Percentiles rank a stretch among this genome's conserved stretches.
phyloP scores from a whole-genome alignment of 2,888 invertebrate species.

The Pyralis farinalis region DNA sequence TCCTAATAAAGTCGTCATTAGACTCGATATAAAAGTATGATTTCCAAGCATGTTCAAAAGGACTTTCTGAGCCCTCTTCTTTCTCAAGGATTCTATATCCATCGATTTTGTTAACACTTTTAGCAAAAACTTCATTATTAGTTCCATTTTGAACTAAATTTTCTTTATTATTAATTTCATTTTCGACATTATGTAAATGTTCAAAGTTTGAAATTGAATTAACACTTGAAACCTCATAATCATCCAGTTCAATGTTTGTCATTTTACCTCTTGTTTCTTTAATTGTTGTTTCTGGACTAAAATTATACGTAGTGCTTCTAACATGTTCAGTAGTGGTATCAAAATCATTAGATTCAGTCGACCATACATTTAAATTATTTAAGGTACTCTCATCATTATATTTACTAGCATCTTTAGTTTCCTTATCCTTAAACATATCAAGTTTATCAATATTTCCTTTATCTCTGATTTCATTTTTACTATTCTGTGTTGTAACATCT shows the following conservation, averaged over 20 bases:
- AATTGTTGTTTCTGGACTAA: conserved; percentile 27
- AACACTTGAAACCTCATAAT: background rate
- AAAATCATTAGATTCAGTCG: no score
- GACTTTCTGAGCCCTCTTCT: background rate
- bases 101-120: conserved; percentile 10
- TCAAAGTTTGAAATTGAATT: background rate
- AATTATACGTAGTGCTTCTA: no score
- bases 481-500: no score
- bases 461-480: no score
- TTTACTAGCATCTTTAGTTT: no score
- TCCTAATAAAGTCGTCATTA: conserved; percentile 32
- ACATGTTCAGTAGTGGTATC: no score
- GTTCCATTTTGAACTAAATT: background rate
- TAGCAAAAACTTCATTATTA: background rate
- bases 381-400: no score
- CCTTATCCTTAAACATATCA: no score
- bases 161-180: background rate
- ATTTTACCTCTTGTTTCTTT: background rate
- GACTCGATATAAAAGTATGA: no score
- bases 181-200: background rate
- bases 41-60: background rate
- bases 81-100: background rate
- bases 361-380: no score
- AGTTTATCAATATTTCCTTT: no score
- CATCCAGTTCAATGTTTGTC: no score